These are phyloP conservation scores for Prunella strophiata DNA, from an alignment of 2,797 vertebrate species.

Conservation along the genomic window DNA sequence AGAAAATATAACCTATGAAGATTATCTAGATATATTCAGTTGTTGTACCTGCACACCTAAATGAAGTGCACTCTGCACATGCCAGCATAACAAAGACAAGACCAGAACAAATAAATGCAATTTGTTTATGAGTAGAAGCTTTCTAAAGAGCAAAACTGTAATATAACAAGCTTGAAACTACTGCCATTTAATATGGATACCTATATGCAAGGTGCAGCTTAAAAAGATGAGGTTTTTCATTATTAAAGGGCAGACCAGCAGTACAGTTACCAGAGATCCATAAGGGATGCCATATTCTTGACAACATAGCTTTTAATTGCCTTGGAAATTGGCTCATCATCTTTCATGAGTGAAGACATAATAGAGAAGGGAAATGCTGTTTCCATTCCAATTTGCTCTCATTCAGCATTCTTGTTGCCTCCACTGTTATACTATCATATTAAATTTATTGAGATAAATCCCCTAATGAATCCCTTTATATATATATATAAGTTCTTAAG, in stretches of 20 bases:
- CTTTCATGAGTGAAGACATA: slow-evolving; percentile 13
- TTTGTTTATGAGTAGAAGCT: neutral
- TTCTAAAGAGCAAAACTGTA: neutral
- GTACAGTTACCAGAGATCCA: slow-evolving; percentile 3
- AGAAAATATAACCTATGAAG: neutral
- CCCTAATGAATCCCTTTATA: neutral
- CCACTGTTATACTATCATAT: neutral
- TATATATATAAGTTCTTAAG: neutral
- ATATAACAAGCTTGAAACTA: neutral
- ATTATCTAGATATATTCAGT: neutral
- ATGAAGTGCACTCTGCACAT: neutral
- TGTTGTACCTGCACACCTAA: neutral
- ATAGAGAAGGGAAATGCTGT: neutral
- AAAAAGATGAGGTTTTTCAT: neutral
- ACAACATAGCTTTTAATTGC: slow-evolving; percentile 51
- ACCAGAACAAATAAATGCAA: neutral
- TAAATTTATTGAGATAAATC: neutral
- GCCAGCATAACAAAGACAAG: neutral
- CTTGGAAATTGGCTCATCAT: neutral
- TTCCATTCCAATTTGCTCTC: slow-evolving; percentile 8
- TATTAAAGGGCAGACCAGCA: neutral
- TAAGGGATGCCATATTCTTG: slow-evolving; percentile 52
- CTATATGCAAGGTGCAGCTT: neutral
- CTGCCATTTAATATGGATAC: neutral
- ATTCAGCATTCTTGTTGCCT: neutral